Percentiles rank a stretch among this genome's conserved stretches.
Evolutionary conservation across 2,113 vertebrate genomes (phyloP).

Genomic region (Panurus biarmicus): DNA sequence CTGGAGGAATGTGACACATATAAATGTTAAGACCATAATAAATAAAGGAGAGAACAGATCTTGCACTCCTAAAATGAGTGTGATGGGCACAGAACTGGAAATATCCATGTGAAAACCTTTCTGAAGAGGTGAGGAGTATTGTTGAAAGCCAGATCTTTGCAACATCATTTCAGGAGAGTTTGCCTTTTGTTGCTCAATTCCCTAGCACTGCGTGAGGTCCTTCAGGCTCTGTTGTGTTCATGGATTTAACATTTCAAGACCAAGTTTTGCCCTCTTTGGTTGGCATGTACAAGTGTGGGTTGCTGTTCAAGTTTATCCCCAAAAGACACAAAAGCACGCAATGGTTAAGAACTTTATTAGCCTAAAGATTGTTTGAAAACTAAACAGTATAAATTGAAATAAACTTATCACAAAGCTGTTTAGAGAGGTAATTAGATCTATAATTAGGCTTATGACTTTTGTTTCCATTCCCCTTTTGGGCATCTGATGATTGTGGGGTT

Average conservation of each 20-base stretch:
- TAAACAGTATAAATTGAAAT: conserved; percentile 33
- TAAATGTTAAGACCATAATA: background rate
- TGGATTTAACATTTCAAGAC: background rate
- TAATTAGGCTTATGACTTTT: background rate
- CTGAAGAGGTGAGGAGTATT: background rate
- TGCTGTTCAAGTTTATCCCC: background rate
- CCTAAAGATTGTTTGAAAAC: conserved; percentile 17
- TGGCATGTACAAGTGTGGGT: background rate
- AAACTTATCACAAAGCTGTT: conserved; percentile 35
- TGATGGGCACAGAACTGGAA: background rate
- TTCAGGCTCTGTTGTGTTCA: background rate
- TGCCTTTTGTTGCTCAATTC: background rate
- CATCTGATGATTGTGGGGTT: conserved; percentile 29
- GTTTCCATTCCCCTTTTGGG: conserved; percentile 41
- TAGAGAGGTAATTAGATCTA: conserved; percentile 41
- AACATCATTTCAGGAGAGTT: background rate
- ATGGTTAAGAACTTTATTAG: conserved; percentile 9
- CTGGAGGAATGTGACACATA: background rate
- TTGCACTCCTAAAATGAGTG: background rate
- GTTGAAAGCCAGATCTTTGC: background rate
- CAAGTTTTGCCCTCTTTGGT: background rate
- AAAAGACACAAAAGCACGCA: background rate
- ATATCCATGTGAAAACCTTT: background rate
- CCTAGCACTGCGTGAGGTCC: background rate
- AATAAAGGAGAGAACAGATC: background rate